Base-by-base conservation (phyloP, 53 echinoderm and acorn worm genomes). In the Glandiceps talaboti region DNA sequence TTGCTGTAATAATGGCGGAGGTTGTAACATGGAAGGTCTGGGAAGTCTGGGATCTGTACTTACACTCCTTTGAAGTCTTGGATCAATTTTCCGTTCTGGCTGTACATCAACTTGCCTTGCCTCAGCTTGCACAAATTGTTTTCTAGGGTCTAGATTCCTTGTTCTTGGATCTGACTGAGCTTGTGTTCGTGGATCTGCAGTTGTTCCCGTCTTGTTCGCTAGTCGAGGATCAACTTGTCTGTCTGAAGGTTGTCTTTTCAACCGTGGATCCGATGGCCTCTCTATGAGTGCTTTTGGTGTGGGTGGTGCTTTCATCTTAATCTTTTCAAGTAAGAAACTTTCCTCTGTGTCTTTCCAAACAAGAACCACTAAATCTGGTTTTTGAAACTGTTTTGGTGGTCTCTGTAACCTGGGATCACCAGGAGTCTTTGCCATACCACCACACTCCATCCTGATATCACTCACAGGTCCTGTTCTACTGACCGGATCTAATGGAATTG, bases 1-100 rank as follows among this genome's bases (percentile, higher is more conserved):
- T 45, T 45, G 64, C 20, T 45, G 64, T 45, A 12, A n/a, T n/a
- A n/a, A n/a, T 1, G 64, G 33, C 25, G 74, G 31, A 25, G 81
- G 80, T 29, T 29, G 33, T 64, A 76, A 33, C 28, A 0, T 82
- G 79, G 79, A 79, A 64, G 73, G 27, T 27, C 83, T 83, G 26
- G 76, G 28, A 33, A 77, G 79, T 87, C 83, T 87, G 30, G 89
- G 79, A 33, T 45, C 64, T 20, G 82, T 79, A 45, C 88, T 88
- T 76, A 87, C 33, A 33, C 86, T 86, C 32, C 90, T 80, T 1
- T 73, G 25, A n/a, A 93, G 83, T 77, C 90, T 83, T 14, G 93
- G 86, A 83, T 93, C 90, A 26, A 81, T 33, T 1, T 74, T 1
- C 25, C 32, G 1, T 25, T 76, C 30, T n/a, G n/a, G n/a, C n/a